Percentiles rank a stretch among this genome's conserved stretches.
Conservation (phyloP, 2,888 invertebrate species). For the Exephanes ischioxanthus region DNA sequence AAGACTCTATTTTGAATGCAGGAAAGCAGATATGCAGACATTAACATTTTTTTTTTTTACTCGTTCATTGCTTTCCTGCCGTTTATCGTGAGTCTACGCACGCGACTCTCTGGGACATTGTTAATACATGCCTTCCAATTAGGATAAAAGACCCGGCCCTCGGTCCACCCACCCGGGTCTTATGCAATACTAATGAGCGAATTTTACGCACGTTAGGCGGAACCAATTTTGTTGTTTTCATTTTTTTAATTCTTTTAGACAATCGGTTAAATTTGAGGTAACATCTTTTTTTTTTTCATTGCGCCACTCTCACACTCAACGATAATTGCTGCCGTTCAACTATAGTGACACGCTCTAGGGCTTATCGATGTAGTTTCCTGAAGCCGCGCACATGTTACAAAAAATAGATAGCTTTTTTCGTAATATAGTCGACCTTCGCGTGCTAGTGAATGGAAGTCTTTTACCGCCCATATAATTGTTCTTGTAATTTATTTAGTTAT, state of each 20-base stretch:
- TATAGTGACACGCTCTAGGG: not conserved
- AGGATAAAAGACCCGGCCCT: slow-evolving; percentile 55
- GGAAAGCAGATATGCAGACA: not conserved
- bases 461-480: too few relatives aligned
- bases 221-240: not conserved
- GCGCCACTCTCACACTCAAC: too few relatives aligned
- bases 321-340: not conserved
- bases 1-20: not conserved
- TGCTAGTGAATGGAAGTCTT: too few relatives aligned
- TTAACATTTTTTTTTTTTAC: not conserved
- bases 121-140: slow-evolving; percentile 57
- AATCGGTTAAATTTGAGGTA: not conserved
- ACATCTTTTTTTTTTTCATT: not conserved
- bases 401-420: too few relatives aligned
- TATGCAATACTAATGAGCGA: not conserved
- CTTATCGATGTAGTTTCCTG: not conserved
- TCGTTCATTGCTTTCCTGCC: not conserved
- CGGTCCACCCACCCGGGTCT: slow-evolving; percentile 7
- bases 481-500: too few relatives aligned
- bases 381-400: too few relatives aligned
- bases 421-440: too few relatives aligned
- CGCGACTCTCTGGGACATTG: slow-evolving; percentile 6
- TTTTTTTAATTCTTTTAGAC: not conserved
- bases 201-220: not conserved
- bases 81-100: slow-evolving; percentile 6